Conservation (phyloP, 1,140 invertebrate species). For the Lepidurus couesii region DNA sequence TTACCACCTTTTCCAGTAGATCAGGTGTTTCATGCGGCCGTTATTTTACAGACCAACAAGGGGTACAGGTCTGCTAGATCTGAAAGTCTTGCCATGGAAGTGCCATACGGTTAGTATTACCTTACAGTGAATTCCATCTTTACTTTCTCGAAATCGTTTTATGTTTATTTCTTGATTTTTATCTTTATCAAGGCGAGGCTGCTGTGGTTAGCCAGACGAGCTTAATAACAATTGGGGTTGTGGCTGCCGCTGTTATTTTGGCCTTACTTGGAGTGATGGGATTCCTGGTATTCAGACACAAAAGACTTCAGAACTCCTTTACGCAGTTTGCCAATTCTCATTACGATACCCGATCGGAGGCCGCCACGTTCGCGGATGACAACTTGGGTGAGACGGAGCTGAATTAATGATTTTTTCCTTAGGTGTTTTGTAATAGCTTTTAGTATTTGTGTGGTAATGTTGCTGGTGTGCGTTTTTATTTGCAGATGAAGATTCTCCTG, state of each 20-base stretch:
- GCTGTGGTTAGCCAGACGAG: slow-evolving; percentile 38
- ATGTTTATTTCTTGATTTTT: too few species aligned
- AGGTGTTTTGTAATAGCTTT: background rate
- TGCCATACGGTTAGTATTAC: slow-evolving; percentile 45
- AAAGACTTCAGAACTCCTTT: slow-evolving; percentile 68
- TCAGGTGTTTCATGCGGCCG: slow-evolving; percentile 51
- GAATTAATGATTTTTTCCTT: background rate
- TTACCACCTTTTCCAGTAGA: background rate
- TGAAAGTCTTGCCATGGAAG: slow-evolving; percentile 50
- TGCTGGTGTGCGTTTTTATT: background rate
- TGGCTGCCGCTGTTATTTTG: slow-evolving; percentile 53
- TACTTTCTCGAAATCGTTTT: too few species aligned
- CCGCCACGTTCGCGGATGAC: slow-evolving; percentile 69
- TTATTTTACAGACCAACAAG: slow-evolving; percentile 54
- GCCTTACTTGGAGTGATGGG: slow-evolving; percentile 53
- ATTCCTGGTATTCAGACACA: slow-evolving; percentile 63
- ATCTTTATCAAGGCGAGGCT: slow-evolving; percentile 24
- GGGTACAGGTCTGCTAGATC: slow-evolving; percentile 60
- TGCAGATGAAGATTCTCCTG: slow-evolving; percentile 78
- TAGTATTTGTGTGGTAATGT: background rate
- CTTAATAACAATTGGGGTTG: slow-evolving; percentile 45
- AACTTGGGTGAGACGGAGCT: slow-evolving; percentile 54
- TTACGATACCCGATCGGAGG: slow-evolving; percentile 75
- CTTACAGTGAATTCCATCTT: background rate
- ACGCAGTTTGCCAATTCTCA: slow-evolving; percentile 76